phyloP scores from a whole-genome alignment of 2,113 vertebrate genomes.

The Mandrillus leucophaeus region DNA sequence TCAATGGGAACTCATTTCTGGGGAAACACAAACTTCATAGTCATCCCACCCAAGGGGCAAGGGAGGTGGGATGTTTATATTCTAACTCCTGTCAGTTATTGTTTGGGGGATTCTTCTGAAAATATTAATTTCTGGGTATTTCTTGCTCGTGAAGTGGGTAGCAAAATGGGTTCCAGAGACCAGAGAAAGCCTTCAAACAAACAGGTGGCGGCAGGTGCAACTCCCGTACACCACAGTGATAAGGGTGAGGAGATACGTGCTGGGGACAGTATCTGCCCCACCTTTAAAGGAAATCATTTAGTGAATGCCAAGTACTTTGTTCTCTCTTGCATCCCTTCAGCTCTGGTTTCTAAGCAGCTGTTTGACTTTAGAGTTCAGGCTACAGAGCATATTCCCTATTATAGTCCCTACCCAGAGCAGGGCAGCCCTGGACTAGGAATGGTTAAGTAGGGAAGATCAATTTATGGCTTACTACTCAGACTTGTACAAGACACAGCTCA shows the following conservation, averaged over 20 bases:
- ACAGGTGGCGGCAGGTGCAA: neutral
- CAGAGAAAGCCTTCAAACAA: neutral
- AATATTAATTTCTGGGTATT: neutral
- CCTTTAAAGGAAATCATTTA: neutral
- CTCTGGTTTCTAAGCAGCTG: neutral
- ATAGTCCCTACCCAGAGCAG: neutral
- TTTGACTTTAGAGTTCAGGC: neutral
- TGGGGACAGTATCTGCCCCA: neutral
- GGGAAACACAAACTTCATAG: neutral
- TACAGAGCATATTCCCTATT: neutral
- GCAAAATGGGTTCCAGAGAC: neutral
- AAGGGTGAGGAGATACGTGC: neutral
- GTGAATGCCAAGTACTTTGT: neutral
- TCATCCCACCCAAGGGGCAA: neutral
- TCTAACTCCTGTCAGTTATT: neutral
- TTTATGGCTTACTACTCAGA: neutral
- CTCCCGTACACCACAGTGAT: neutral
- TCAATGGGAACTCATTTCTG: neutral
- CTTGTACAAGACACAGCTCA: neutral
- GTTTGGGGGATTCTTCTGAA: neutral
- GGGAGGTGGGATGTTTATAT: neutral
- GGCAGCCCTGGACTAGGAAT: neutral
- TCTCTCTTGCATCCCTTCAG: neutral
- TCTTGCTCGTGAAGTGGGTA: neutral
- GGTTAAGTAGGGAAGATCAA: neutral